Conservation (phyloP, 1,140 invertebrate genomes). For the Papilio helenus region DNA sequence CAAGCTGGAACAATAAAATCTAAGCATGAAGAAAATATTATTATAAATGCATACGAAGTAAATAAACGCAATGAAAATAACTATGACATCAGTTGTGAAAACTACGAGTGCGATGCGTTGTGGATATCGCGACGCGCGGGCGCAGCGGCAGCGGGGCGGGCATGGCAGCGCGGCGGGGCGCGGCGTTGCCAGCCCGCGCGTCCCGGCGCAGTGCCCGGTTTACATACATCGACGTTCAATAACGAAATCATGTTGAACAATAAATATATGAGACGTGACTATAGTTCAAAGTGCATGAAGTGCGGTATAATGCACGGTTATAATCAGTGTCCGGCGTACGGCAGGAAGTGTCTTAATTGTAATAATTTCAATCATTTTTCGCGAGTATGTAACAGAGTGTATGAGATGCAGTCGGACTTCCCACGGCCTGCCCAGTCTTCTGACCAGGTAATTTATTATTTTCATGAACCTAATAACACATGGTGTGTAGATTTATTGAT, state of each 20-base stretch:
- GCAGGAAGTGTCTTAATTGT: slow-evolving; percentile 32
- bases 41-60: too few species aligned
- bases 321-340: slow-evolving; percentile 42
- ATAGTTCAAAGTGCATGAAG: slow-evolving; percentile 4
- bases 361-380: slow-evolving; percentile 39
- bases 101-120: too few species aligned
- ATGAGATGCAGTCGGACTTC: slow-evolving; percentile 32
- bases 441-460: too few species aligned
- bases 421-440: neutral
- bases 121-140: too few species aligned
- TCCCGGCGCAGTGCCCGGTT: neutral
- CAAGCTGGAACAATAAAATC: too few species aligned
- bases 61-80: too few species aligned
- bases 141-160: too few species aligned
- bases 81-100: too few species aligned
- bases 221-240: neutral
- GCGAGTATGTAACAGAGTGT: slow-evolving; percentile 38
- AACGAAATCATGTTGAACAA: neutral
- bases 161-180: neutral
- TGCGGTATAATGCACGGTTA: slow-evolving; percentile 26
- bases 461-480: slow-evolving; percentile 6
- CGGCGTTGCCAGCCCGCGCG: neutral
- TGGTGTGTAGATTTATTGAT: slow-evolving; percentile 41
- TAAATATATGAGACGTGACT: neutral
- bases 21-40: too few species aligned